Evolutionary conservation across 2,888 invertebrate genomes (phyloP).

Genomic region (Aproaerema taeniolella): DNA sequence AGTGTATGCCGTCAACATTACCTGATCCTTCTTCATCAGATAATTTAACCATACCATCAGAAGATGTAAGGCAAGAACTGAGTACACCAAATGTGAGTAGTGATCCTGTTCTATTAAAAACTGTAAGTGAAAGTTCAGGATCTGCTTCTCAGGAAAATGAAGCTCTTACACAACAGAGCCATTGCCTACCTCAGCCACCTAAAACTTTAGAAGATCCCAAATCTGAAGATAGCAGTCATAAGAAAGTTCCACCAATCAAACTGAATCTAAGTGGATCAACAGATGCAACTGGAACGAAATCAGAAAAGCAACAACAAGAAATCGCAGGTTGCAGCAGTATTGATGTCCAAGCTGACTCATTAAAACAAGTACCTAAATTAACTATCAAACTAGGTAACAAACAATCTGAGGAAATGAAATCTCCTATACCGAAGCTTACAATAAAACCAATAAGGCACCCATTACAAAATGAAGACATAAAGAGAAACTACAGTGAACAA

Average conservation of each 20-base stretch:
- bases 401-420: conserved; percentile 54
- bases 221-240: conserved; percentile 25
- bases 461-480: conserved; percentile 24
- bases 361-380: conserved; percentile 68
- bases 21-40: conserved; percentile 2
- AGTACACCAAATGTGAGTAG: conserved; percentile 3
- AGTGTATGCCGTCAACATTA: conserved; percentile 26
- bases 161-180: neutral
- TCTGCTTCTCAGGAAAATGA: neutral
- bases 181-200: neutral
- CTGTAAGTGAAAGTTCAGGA: neutral
- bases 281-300: conserved; percentile 17
- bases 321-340: conserved; percentile 28
- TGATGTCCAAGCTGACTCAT: conserved; percentile 23
- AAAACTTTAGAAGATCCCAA: neutral
- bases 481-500: conserved; percentile 40
- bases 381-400: conserved; percentile 66
- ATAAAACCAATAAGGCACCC: conserved; percentile 53
- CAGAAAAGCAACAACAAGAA: conserved; percentile 19
- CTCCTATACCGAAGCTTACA: conserved; percentile 60
- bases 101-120: neutral
- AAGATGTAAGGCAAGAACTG: neutral
- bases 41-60: neutral
- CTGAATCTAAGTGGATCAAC: conserved; percentile 33
- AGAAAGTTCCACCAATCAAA: conserved; percentile 46